Percentiles rank a stretch among this genome's conserved stretches.
phyloP scores from a whole-genome alignment of 2,113 vertebrate genomes.

The Gymnocephalus cernua region DNA sequence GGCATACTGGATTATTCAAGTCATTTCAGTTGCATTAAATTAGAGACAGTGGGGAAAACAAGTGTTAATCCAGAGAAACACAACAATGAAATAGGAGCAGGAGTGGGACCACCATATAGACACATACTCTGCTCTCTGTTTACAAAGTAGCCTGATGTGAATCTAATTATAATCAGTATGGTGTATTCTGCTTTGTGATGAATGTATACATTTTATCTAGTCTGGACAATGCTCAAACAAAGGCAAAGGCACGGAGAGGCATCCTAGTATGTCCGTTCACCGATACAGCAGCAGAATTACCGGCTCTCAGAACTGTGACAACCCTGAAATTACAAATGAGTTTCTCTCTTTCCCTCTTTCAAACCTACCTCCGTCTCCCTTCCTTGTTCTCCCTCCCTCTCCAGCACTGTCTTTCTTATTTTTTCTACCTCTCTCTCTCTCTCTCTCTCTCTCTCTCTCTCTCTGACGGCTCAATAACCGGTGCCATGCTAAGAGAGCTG shows the following conservation, averaged over 20 bases:
- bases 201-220: conserved; percentile 35
- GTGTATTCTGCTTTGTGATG: conserved; percentile 41
- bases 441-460: conserved; percentile 71
- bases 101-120: conserved; percentile 19
- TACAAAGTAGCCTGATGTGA: conserved; percentile 50
- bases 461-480: conserved; percentile 86
- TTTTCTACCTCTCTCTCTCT: conserved; percentile 28
- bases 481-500: conserved; percentile 87
- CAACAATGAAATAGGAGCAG: conserved; percentile 5
- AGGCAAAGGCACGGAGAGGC: conserved; percentile 31
- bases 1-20: conserved; percentile 22
- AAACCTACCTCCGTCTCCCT: conserved; percentile 31
- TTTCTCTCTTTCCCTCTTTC: conserved; percentile 75
- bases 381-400: conserved; percentile 36
- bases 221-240: conserved; percentile 31
- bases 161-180: conserved; percentile 49
- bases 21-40: conserved; percentile 46
- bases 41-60: conserved; percentile 26
- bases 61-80: conserved; percentile 33
- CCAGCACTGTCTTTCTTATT: conserved; percentile 22
- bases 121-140: conserved; percentile 30
- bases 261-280: conserved; percentile 75
- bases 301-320: conserved; percentile 85
- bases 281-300: conserved; percentile 86
- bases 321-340: conserved; percentile 89